phyloP scores from a whole-genome alignment of 2,113 vertebrate species.

The Anhinga rufa region DNA sequence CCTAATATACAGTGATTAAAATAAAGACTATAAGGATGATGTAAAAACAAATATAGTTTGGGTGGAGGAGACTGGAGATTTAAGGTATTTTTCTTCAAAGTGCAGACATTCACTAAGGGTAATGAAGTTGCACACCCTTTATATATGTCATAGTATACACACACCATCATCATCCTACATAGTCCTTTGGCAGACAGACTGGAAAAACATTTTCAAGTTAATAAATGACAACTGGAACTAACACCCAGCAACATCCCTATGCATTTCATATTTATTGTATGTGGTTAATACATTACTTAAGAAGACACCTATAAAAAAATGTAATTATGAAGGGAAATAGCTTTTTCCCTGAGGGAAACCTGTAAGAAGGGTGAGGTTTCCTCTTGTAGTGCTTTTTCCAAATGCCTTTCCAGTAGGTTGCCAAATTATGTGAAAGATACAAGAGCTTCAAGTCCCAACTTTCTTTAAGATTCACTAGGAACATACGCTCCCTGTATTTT shows the following conservation, averaged over 20 bases:
- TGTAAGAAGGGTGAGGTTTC: constrained; percentile 16
- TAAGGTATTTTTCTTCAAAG: background rate
- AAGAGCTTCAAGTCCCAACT: background rate
- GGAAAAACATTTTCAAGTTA: constrained; percentile 28
- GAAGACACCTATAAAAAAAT: background rate
- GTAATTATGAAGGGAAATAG: background rate
- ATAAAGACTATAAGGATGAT: background rate
- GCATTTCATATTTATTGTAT: background rate
- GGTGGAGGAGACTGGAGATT: background rate
- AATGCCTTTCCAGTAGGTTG: background rate
- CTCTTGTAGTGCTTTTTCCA: background rate
- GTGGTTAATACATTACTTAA: background rate
- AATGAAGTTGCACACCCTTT: background rate
- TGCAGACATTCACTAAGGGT: background rate
- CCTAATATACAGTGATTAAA: background rate
- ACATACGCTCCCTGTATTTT: background rate
- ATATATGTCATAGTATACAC: background rate
- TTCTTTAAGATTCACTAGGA: background rate
- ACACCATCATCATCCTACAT: background rate
- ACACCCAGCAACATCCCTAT: background rate
- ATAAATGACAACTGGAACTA: background rate
- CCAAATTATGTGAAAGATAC: background rate
- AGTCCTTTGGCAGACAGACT: background rate
- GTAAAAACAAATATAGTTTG: constrained; percentile 4
- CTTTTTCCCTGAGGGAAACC: background rate